Conservation (phyloP, 2,797 vertebrate genomes). For the Lutjanus campechanus region DNA sequence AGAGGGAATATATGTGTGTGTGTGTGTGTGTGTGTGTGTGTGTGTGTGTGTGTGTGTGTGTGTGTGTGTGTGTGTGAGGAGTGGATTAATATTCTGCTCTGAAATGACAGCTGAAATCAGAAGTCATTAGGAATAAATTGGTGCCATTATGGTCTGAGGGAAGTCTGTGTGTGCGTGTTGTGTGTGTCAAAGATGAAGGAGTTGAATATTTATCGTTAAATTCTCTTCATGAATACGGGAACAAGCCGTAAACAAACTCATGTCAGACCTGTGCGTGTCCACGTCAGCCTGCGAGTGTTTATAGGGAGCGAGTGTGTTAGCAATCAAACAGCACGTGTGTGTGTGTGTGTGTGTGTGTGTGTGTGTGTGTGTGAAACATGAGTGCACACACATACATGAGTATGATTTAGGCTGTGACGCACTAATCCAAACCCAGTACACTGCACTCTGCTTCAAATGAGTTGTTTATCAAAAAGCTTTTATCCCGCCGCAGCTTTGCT, state of each 20-base stretch:
- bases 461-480: slow-evolving; percentile 87
- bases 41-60: not conserved
- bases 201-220: slow-evolving; percentile 37
- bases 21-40: not conserved
- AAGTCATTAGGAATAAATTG: slow-evolving; percentile 79
- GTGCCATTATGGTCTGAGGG: slow-evolving; percentile 65
- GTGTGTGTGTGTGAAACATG: slow-evolving; percentile 20
- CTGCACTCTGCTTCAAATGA: slow-evolving; percentile 76
- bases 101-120: slow-evolving; percentile 69
- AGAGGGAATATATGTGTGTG: too few species aligned
- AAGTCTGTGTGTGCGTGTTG: slow-evolving; percentile 27
- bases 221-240: slow-evolving; percentile 41
- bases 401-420: slow-evolving; percentile 59
- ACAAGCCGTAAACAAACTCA: slow-evolving; percentile 42
- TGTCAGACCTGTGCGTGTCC: slow-evolving; percentile 26
- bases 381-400: slow-evolving; percentile 25
- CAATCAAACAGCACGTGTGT: slow-evolving; percentile 34
- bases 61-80: not conserved
- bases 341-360: slow-evolving; percentile 24
- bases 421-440: slow-evolving; percentile 58
- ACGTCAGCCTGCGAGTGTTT: slow-evolving; percentile 24
- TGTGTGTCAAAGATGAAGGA: slow-evolving; percentile 33
- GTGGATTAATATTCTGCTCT: slow-evolving; percentile 67
- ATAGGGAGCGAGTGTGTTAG: slow-evolving; percentile 31
- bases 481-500: slow-evolving; percentile 65